A percentile compares a stretch with the other conserved stretches of the same genome.
Evolutionary conservation across 2,797 vertebrate genomes (phyloP).

Genomic region (Myioborus melanocephalus): DNA sequence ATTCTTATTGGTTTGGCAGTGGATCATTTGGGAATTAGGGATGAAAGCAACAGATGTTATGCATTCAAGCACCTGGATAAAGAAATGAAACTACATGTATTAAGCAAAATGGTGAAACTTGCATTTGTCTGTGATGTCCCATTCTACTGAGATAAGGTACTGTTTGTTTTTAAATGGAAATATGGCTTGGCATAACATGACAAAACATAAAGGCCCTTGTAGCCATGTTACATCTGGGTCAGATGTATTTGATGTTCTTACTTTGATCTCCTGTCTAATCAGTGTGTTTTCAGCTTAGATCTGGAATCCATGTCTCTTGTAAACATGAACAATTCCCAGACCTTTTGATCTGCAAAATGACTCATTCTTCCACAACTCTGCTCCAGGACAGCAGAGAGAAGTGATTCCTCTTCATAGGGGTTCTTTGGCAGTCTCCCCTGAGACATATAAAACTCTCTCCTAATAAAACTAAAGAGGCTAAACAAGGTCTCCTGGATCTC

Average conservation of each 20-base stretch:
- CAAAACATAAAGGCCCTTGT: slow-evolving; percentile 34
- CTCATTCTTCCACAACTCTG: slow-evolving; percentile 51
- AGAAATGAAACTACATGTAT: slow-evolving; percentile 13
- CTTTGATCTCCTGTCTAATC: slow-evolving; percentile 80
- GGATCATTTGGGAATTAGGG: slow-evolving; percentile 38
- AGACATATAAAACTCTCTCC: neutral
- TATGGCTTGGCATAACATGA: slow-evolving; percentile 53
- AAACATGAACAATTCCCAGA: slow-evolving; percentile 68
- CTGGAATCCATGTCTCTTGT: slow-evolving; percentile 72
- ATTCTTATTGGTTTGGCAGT: slow-evolving; percentile 22
- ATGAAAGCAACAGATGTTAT: slow-evolving; percentile 60
- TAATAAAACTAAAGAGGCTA: neutral
- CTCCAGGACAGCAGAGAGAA: slow-evolving; percentile 10
- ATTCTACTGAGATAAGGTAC: slow-evolving; percentile 37
- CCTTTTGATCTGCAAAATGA: slow-evolving; percentile 79
- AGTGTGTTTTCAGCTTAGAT: slow-evolving; percentile 72
- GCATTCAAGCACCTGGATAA: slow-evolving; percentile 52
- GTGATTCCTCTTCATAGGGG: neutral
- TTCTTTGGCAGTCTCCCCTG: neutral
- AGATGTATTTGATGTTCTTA: slow-evolving; percentile 74
- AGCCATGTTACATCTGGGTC: slow-evolving; percentile 66
- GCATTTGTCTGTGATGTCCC: slow-evolving; percentile 19
- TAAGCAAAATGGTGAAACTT: neutral
- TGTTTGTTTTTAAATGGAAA: slow-evolving; percentile 66
- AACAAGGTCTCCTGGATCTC: neutral